Conservation (phyloP, 2,888 invertebrate genomes). For the Sinopyrophorus schimmeli region DNA sequence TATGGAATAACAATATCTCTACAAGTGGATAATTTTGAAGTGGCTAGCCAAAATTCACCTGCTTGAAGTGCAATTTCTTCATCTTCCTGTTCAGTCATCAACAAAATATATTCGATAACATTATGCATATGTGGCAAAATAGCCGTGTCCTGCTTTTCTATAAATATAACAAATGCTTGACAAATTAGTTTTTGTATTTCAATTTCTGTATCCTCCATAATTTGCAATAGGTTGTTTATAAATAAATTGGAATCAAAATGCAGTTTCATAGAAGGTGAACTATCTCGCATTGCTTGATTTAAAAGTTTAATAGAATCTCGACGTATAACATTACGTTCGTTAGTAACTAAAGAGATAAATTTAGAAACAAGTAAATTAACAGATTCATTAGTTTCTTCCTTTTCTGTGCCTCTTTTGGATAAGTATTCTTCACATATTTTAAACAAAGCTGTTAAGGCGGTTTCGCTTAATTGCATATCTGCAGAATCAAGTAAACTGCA, state of each 20-base stretch:
- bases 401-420: slow-evolving; percentile 74
- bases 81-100: slow-evolving; percentile 89
- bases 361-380: slow-evolving; percentile 91
- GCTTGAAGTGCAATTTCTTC: slow-evolving; percentile 95
- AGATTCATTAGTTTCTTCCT: slow-evolving; percentile 80
- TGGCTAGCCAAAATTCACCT: slow-evolving; percentile 97
- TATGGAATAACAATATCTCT: slow-evolving; percentile 87
- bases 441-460: slow-evolving; percentile 95
- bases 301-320: slow-evolving; percentile 40
- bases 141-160: slow-evolving; percentile 93
- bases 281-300: slow-evolving; percentile 52
- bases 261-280: slow-evolving; percentile 43
- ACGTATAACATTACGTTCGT: slow-evolving; percentile 24
- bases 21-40: slow-evolving; percentile 93
- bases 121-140: slow-evolving; percentile 94
- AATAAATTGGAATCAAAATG: slow-evolving; percentile 48
- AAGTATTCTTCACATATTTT: slow-evolving; percentile 92
- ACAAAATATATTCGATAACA: slow-evolving; percentile 96
- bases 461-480: slow-evolving; percentile 94
- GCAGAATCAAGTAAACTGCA: slow-evolving; percentile 91
- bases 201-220: slow-evolving; percentile 91
- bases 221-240: slow-evolving; percentile 85
- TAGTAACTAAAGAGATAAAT: slow-evolving; percentile 57
- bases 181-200: slow-evolving; percentile 98
- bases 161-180: slow-evolving; percentile 90